These are phyloP conservation scores for Atopsyche davidsoni DNA, from an alignment of 1,140 invertebrate species.

Conservation along the genomic window DNA sequence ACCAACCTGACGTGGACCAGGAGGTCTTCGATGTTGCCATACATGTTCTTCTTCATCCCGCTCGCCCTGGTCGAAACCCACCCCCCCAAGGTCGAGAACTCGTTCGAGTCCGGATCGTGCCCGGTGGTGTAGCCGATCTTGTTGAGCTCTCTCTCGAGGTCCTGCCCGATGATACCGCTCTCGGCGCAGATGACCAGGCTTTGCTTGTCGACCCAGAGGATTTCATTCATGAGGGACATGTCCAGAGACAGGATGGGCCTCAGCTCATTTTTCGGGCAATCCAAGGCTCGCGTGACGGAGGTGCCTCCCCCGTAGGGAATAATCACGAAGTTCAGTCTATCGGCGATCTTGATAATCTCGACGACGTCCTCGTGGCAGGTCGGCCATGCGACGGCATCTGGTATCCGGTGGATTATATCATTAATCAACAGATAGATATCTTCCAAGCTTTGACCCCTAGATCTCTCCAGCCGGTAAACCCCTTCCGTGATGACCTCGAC, in stretches of 20 bases:
- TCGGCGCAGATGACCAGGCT: conserved; percentile 71
- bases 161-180: conserved; percentile 91
- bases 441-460: conserved; percentile 64
- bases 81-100: conserved; percentile 94
- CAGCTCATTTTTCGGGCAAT: conserved; percentile 74
- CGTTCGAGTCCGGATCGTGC: conserved; percentile 96
- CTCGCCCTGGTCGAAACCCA: conserved; percentile 98
- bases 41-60: conserved; percentile 99
- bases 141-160: conserved; percentile 73
- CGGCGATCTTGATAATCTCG: conserved; percentile 53
- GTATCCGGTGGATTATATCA: conserved; percentile 54
- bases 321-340: conserved; percentile 51
- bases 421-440: conserved; percentile 56
- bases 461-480: conserved; percentile 54
- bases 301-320: conserved; percentile 97
- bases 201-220: conserved; percentile 89
- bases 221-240: conserved; percentile 91
- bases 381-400: conserved; percentile 66
- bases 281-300: conserved; percentile 84
- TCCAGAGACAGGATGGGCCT: conserved; percentile 87
- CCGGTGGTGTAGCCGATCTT: conserved; percentile 71
- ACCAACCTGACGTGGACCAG: conserved; percentile 86
- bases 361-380: conserved; percentile 52
- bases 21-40: conserved; percentile 96
- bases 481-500: conserved; percentile 53